Evolutionary conservation across 2,888 invertebrate genomes (phyloP), one percentile per base, ranked within the genome.

Genomic region (Keiferia lycopersicella): DNA sequence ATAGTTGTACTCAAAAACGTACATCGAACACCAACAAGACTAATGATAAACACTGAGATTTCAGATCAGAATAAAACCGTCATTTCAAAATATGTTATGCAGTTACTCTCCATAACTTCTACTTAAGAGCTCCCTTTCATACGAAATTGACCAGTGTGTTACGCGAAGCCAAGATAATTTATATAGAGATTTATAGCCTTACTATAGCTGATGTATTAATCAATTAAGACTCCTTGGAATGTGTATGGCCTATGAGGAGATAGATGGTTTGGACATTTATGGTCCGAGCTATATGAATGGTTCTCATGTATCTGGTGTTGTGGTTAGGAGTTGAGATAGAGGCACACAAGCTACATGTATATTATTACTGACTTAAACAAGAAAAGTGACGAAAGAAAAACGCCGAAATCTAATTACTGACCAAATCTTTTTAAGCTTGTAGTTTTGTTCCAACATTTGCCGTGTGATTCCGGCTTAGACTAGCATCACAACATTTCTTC

Each of bases 181-280:
- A 57, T 34, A 57, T 57, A 7, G 18, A 57, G 34, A 57, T 57
- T 57, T 57, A 57, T 34, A 8, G 57, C 30, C 34, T 4, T 14
- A 34, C 22, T 22, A 20, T 26, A 22, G 22, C 48, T 57, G 57
- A 57, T 57, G 57, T 30, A 30, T 26, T 57, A 57, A 57, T 57
- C 57, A 57, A 57, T 57, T 57, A 57, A 30, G 34, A 22, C 22
- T 53, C 22, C 20, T 18, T 18, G 20, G 22, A 22, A 18, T 50
- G 20, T 22, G 14, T 53, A 12, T 18, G 20, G 14, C 14, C 22
- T 22, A 53, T 14, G 6, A 26, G 20, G 50, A 53, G 51, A 53
- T 53, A 16, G 34, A 34, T 34, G 34, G 34, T 34, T 4, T 34
- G 34, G 3, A 34, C 1, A 8, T 34, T 34, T 34, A 34, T 1